phyloP scores from a whole-genome alignment of 1,140 invertebrate species.

The Trinorchestia longiramus region DNA sequence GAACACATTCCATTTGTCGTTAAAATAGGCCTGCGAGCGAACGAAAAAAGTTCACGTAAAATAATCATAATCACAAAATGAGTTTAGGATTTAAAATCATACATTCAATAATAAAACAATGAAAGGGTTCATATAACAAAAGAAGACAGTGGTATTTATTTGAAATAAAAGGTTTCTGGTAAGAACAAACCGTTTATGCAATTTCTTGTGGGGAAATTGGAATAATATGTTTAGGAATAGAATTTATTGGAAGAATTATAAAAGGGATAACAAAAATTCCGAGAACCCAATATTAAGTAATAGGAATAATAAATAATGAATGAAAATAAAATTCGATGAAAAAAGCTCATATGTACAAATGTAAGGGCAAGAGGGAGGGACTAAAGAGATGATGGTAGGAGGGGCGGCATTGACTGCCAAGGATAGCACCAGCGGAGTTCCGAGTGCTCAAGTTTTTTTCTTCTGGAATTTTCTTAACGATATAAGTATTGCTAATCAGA shows the following conservation, averaged over 20 bases:
- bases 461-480: not conserved
- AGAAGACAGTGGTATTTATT: not conserved
- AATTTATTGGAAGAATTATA: not conserved
- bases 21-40: slow-evolving; percentile 92
- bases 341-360: not conserved
- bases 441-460: not conserved
- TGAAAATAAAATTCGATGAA: not conserved
- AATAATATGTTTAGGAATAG: not conserved
- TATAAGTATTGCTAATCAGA: not conserved
- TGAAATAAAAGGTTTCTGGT: not conserved
- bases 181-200: not conserved
- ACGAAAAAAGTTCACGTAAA: not conserved
- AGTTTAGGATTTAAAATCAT: not conserved
- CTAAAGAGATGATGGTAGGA: not conserved
- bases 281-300: not conserved
- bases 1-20: slow-evolving; percentile 99
- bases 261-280: not conserved
- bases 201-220: not conserved
- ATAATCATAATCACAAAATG: not conserved
- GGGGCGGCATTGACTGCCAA: not conserved
- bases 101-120: not conserved
- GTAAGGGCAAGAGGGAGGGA: not conserved
- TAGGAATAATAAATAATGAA: not conserved
- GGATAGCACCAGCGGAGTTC: not conserved
- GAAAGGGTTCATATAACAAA: not conserved